Percentiles rank a stretch among this genome's conserved stretches.
phyloP scores from a whole-genome alignment of 2,888 invertebrate species.

The Lysandra coridon region DNA sequence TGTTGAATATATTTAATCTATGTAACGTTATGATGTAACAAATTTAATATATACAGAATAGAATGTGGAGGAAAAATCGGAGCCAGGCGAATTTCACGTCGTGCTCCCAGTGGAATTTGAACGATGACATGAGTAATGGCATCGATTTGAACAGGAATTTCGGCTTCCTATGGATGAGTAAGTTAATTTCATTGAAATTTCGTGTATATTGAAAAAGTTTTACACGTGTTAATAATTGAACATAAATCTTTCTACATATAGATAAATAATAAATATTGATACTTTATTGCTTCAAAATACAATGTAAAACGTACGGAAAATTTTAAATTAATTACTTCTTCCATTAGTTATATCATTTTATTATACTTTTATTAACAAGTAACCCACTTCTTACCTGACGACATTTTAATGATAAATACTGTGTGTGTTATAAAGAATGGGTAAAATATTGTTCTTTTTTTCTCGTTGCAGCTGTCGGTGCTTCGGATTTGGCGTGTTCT shows the following conservation, averaged over 20 bases:
- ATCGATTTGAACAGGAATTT: slow-evolving; percentile 72
- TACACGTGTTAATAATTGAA: slow-evolving; percentile 4
- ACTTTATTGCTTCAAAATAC: background rate
- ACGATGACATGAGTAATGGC: slow-evolving; percentile 65
- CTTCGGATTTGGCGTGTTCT: slow-evolving; percentile 61
- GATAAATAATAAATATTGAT: background rate
- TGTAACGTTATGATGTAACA: background rate
- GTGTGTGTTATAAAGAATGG: too few relatives aligned
- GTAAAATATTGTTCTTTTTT: too few relatives aligned
- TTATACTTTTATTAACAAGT: background rate
- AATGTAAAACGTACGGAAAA: background rate
- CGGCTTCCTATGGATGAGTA: slow-evolving; percentile 63
- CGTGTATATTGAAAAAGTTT: slow-evolving; percentile 22
- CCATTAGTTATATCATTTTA: background rate
- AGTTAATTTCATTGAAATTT: slow-evolving; percentile 41
- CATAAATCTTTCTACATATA: background rate
- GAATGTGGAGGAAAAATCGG: slow-evolving; percentile 86
- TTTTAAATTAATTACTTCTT: background rate
- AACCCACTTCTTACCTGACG: background rate
- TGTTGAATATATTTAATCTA: background rate
- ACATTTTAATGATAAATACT: background rate
- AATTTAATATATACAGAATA: slow-evolving; percentile 74
- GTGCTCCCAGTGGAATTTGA: slow-evolving; percentile 46
- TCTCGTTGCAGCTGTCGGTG: slow-evolving; percentile 54
- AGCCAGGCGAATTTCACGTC: slow-evolving; percentile 48